Percentiles rank a stretch among this genome's conserved stretches.
These are phyloP conservation scores for Flexamia atlantica DNA, from an alignment of 2,888 invertebrate species.

Conservation along the genomic window DNA sequence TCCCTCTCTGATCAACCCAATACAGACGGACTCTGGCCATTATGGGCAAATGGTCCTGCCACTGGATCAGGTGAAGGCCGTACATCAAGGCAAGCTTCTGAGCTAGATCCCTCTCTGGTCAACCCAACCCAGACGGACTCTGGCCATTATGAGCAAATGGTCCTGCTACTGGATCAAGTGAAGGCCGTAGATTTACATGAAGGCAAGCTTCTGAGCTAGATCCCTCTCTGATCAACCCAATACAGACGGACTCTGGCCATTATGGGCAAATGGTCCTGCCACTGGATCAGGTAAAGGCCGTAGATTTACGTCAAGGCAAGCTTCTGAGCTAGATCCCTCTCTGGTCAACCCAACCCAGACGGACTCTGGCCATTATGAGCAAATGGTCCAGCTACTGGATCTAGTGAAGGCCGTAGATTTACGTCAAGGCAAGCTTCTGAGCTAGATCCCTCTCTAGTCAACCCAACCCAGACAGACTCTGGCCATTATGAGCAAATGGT, in stretches of 20 bases:
- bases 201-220: not conserved
- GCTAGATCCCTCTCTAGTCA: not conserved
- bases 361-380: constrained; percentile 16
- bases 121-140: not conserved
- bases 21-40: not conserved
- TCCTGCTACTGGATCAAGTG: not conserved
- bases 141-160: constrained; percentile 13
- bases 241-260: not conserved
- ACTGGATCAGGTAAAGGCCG: not conserved
- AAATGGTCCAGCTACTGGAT: constrained; percentile 32
- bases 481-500: constrained; percentile 25
- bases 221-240: not conserved
- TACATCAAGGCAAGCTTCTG: not conserved
- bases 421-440: not conserved
- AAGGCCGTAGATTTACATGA: not conserved
- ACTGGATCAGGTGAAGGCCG: not conserved
- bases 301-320: not conserved
- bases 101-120: constrained; percentile 1
- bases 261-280: constrained; percentile 25
- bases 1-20: not conserved
- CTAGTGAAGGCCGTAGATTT: not conserved
- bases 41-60: constrained; percentile 17
- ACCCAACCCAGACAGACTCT: not conserved
- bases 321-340: not conserved
- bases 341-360: not conserved